These are phyloP conservation scores for Sarcophaga peregrina DNA, from an alignment of 1,140 invertebrate genomes.

Conservation along the genomic window DNA sequence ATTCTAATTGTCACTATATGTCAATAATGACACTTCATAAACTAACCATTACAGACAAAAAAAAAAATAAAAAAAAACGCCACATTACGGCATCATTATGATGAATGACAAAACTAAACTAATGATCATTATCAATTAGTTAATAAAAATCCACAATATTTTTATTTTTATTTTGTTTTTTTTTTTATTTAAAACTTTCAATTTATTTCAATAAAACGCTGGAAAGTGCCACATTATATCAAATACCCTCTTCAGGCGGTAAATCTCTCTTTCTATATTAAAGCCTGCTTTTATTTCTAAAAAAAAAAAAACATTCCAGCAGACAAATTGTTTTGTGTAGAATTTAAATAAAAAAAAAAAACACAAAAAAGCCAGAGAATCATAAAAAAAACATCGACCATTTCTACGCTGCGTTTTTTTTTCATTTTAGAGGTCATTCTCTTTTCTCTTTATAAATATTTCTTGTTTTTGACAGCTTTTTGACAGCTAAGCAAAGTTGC, in stretches of 20 bases:
- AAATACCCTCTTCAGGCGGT: conserved; percentile 25
- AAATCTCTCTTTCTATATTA: not conserved
- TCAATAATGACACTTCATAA: conserved; percentile 41
- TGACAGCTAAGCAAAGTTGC: conserved; percentile 35
- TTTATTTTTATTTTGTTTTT: not conserved
- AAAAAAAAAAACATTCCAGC: not conserved
- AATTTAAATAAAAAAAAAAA: no score
- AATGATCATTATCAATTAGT: no score
- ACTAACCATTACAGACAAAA: not conserved
- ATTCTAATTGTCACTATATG: conserved; percentile 43
- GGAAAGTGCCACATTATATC: conserved; percentile 38
- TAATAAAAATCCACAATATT: not conserved
- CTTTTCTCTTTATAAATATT: conserved; percentile 6
- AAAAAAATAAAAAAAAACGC: no score
- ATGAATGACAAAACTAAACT: no score
- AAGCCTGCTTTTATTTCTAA: not conserved
- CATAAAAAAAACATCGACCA: not conserved
- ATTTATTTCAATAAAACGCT: conserved; percentile 32
- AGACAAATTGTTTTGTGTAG: conserved; percentile 13
- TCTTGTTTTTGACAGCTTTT: conserved; percentile 39
- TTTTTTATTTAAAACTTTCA: conserved; percentile 24
- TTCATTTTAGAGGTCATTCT: conserved; percentile 19
- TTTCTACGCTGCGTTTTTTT: not conserved
- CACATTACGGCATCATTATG: no score
- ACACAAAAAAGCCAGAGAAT: not conserved